phyloP scores from a whole-genome alignment of 1,140 invertebrate genomes.

The Temnothorax curvispinosus region DNA sequence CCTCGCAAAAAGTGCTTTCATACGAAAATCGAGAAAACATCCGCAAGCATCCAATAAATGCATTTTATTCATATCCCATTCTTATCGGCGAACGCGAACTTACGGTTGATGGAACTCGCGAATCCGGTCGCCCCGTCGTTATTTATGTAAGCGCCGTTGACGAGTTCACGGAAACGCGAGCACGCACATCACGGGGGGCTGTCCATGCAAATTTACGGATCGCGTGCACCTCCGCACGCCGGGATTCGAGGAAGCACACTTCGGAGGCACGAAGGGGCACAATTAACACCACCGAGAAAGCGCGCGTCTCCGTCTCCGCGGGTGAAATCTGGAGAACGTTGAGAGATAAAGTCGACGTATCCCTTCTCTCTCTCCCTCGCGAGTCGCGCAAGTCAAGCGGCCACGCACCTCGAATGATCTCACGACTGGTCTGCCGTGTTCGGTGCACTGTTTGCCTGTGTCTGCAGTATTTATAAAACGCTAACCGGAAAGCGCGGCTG shows the following conservation, averaged over 20 bases:
- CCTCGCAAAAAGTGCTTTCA: background rate
- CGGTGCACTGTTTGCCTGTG: constrained; percentile 80
- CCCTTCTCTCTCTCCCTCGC: background rate
- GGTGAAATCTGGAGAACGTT: background rate
- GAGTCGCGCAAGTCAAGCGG: background rate
- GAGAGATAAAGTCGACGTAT: background rate
- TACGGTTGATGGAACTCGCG: constrained; percentile 29
- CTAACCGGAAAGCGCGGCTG: constrained; percentile 85
- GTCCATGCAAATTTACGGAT: constrained; percentile 18
- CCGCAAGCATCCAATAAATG: background rate
- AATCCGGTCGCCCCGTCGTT: constrained; percentile 34
- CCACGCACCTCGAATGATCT: constrained; percentile 59
- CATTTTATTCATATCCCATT: constrained; percentile 28
- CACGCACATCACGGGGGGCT: background rate
- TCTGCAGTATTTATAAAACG: constrained; percentile 86
- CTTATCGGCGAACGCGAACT: constrained; percentile 15
- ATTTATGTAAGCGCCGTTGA: constrained; percentile 38
- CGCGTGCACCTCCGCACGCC: background rate
- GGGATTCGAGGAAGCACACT: constrained; percentile 11
- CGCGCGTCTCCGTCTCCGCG: background rate
- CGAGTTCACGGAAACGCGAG: constrained; percentile 14
- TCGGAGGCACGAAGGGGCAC: background rate
- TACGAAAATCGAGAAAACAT: background rate
- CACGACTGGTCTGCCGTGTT: constrained; percentile 67
- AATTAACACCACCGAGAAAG: background rate